Base-by-base conservation (phyloP, 1,140 invertebrate genomes). In the Bombus pyrosoma region DNA sequence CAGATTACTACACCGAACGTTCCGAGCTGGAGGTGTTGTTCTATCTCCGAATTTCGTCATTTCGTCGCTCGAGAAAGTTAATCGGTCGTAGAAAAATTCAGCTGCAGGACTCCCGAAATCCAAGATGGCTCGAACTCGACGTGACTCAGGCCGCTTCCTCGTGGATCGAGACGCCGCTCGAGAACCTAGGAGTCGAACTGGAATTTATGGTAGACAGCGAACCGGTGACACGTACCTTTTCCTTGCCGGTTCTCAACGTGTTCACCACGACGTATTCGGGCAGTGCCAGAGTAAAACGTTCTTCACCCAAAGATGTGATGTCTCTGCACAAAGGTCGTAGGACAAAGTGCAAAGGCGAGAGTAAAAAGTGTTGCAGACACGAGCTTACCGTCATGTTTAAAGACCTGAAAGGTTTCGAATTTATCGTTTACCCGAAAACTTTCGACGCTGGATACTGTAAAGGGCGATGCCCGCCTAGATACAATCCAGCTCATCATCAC, bases 381-480 rank as follows among this genome's bases (percentile, higher is more conserved):
- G 93, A 96, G 39, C 96, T 97, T 95, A 95, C 95, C 47, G 96
- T 97, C 4, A 95, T 95, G 39, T 97, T 97, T 89, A 96, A 96
- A 77, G 96, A 97, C n/a, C 94, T 97, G 32, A 95, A 96, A 79
- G 96, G 96, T 12, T 97, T 97, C 93, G 96, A 96, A 83, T 97
- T 96, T 86, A 97, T 98, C 62, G 94, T 97, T 18, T 96, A 97
- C 83, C 97, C 97, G 22, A 96, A 96, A 90, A 95, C 94, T 37
- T 97, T 97, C 90, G 97, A 98, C 90, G 97, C 97, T 3, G 97
- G 97, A 28, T 97, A 96, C 86, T 98, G 97, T 91, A 96, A 96
- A 75, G 97, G 97, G 4, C 95, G 96, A 59, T 98, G 97, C 92
- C 97, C 97, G 15, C 96, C 96, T 1, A 95, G 96, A 0, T 97